These are phyloP conservation scores for Aegithalos caudatus DNA, from an alignment of 2,113 vertebrate species.

Conservation along the genomic window DNA sequence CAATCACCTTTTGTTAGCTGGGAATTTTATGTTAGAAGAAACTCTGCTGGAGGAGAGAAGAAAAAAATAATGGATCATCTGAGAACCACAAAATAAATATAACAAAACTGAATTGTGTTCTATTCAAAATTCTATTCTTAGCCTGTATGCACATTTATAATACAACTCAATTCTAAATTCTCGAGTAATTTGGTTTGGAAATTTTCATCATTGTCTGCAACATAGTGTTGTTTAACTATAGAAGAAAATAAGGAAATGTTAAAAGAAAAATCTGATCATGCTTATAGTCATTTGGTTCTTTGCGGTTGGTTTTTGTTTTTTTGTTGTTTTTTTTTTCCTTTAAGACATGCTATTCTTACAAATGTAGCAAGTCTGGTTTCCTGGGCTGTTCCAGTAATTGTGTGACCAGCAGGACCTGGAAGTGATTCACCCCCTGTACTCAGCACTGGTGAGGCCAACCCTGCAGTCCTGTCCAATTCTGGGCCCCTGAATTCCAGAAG, in stretches of 20 bases:
- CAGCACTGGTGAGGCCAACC: neutral
- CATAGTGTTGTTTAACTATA: neutral
- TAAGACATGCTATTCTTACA: neutral
- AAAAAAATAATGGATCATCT: neutral
- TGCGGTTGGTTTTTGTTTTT: too few relatives aligned
- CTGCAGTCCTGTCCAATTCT: neutral
- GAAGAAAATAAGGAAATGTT: neutral
- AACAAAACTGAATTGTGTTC: neutral
- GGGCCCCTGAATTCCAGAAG: neutral
- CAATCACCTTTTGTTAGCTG: neutral
- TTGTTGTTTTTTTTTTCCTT: neutral
- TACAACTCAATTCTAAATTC: neutral
- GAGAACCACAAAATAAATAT: neutral
- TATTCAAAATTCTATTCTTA: neutral
- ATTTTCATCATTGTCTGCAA: neutral
- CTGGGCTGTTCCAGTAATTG: neutral
- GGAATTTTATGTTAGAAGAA: neutral
- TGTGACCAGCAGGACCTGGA: neutral
- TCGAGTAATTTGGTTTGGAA: neutral
- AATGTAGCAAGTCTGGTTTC: neutral
- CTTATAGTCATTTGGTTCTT: neutral
- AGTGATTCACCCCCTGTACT: accelerated
- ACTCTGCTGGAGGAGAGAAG: neutral
- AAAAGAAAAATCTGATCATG: neutral
- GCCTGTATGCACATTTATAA: neutral